Evolutionary conservation across 2,797 vertebrate species (phyloP).

Genomic region (Enteromius treurensis): DNA sequence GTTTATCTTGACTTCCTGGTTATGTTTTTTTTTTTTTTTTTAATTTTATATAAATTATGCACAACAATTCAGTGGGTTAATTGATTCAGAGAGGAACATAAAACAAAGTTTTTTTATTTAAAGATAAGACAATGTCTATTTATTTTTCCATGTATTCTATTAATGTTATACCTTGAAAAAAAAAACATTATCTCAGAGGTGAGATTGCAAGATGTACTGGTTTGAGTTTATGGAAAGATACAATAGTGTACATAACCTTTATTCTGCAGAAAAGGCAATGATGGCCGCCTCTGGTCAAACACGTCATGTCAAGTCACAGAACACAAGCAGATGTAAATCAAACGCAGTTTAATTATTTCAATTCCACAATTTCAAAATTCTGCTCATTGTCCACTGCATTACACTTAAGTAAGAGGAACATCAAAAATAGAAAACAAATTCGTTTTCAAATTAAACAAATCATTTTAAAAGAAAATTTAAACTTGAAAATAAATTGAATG

Average conservation of each 20-base stretch:
- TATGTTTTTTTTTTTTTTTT: too few relatives aligned
- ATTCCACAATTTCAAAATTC: background rate
- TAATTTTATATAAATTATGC: too few relatives aligned
- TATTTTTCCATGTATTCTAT: background rate
- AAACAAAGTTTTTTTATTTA: too few relatives aligned
- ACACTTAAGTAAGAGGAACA: background rate
- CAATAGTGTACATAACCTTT: background rate
- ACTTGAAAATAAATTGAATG: background rate
- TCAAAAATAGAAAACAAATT: background rate
- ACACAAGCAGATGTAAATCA: background rate
- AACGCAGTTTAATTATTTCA: slow-evolving; percentile 17
- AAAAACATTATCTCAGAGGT: background rate
- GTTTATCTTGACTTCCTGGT: too few relatives aligned
- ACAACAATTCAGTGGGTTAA: too few relatives aligned
- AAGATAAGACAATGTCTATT: background rate
- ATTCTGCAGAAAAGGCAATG: background rate
- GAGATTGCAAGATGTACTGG: background rate
- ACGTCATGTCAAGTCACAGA: background rate
- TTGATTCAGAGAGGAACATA: background rate
- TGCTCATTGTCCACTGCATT: background rate
- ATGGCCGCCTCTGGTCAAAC: background rate
- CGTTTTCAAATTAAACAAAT: background rate
- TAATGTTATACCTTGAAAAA: background rate
- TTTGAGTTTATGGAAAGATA: background rate
- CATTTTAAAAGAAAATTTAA: background rate